A percentile compares a stretch with the other conserved stretches of the same genome.
These are phyloP conservation scores for Dynastes hyllus DNA, from an alignment of 2,888 invertebrate species.

Conservation along the genomic window DNA sequence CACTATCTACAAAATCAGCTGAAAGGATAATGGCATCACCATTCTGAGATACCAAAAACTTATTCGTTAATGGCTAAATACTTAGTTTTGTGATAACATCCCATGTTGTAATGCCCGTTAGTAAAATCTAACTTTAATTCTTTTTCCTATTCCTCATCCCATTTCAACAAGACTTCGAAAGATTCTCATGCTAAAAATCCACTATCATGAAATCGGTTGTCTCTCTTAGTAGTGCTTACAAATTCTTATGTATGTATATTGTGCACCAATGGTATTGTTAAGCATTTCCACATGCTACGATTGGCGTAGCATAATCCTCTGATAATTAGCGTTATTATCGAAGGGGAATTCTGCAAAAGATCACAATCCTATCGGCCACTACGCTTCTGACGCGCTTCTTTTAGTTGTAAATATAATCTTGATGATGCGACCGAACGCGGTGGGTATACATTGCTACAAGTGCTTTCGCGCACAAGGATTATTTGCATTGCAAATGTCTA, in stretches of 20 bases:
- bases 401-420: not conserved
- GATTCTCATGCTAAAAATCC: not conserved
- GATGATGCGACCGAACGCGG: not conserved
- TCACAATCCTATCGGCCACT: constrained; percentile 11
- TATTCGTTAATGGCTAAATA: no score
- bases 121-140: no score
- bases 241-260: not conserved
- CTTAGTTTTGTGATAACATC: no score
- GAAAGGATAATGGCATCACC: no score
- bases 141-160: no score
- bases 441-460: not conserved
- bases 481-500: constrained; percentile 40
- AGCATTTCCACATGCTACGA: not conserved
- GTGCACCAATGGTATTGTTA: not conserved
- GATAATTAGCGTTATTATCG: constrained; percentile 4
- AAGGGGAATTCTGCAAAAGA: not conserved
- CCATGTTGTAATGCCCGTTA: no score
- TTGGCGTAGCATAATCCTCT: not conserved
- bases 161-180: no score
- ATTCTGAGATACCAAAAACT: no score
- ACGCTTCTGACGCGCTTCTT: not conserved
- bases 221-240: not conserved
- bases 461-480: not conserved
- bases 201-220: not conserved
- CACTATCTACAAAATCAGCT: no score